Conservation (phyloP, 2,113 vertebrate species). For the Potamarius usumacintae region DNA sequence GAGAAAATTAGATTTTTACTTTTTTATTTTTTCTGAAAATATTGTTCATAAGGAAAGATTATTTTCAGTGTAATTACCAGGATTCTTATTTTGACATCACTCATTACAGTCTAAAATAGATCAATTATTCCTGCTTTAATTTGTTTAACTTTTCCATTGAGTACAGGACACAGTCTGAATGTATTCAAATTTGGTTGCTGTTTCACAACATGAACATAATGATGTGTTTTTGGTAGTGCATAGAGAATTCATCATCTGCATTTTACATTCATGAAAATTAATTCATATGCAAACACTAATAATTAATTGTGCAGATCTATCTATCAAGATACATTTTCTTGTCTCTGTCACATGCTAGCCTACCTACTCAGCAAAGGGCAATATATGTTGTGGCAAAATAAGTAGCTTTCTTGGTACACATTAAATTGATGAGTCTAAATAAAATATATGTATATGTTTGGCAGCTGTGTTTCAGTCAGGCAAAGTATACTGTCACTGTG, state of each 20-base stretch:
- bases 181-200: constrained; percentile 24
- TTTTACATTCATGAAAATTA: constrained; percentile 70
- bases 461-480: constrained; percentile 47
- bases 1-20: background rate
- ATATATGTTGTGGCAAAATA: constrained; percentile 47
- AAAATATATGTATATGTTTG: constrained; percentile 37
- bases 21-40: background rate
- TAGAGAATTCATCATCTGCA: constrained; percentile 59
- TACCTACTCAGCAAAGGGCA: constrained; percentile 61
- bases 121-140: background rate
- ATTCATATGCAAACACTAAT: constrained; percentile 70
- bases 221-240: constrained; percentile 63
- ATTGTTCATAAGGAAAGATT: background rate
- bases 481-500: no score
- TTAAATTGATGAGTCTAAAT: constrained; percentile 53
- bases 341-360: constrained; percentile 37
- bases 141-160: background rate
- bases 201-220: constrained; percentile 56
- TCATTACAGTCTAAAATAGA: background rate
- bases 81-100: background rate
- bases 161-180: constrained; percentile 11
- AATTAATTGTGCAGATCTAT: constrained; percentile 69
- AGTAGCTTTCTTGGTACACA: constrained; percentile 49
- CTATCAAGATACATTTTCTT: constrained; percentile 53
- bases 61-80: constrained; percentile 3